Evolutionary conservation across 2,888 invertebrate genomes (phyloP).

Genomic region (Drosophila affinis): DNA sequence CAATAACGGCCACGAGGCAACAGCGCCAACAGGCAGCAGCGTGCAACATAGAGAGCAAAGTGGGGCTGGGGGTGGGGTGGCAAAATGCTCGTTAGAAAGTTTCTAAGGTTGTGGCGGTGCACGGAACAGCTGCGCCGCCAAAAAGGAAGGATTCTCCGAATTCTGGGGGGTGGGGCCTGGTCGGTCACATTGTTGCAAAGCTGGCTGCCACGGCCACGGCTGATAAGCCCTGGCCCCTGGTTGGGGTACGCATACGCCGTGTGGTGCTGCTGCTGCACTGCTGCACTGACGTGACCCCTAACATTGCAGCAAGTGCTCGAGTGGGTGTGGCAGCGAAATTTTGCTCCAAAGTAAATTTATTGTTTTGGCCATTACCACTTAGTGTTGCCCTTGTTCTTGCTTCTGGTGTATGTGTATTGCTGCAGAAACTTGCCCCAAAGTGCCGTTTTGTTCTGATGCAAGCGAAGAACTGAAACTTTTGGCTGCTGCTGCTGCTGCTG

Average conservation of each 20-base stretch:
- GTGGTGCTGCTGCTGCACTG: slow-evolving; percentile 1
- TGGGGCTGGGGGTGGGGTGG: slow-evolving; percentile 16
- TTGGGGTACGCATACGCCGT: slow-evolving; percentile 40
- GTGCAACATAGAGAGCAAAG: slow-evolving; percentile 38
- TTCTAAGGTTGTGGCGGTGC: slow-evolving; percentile 63
- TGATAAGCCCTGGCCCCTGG: slow-evolving; percentile 41
- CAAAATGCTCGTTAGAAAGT: slow-evolving; percentile 56
- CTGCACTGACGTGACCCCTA: slow-evolving; percentile 44
- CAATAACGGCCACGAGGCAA: slow-evolving; percentile 37
- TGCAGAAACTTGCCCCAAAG: slow-evolving; percentile 42
- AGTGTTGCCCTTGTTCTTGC: slow-evolving; percentile 8
- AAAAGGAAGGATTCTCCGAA: slow-evolving; percentile 68
- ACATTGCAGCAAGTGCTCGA: slow-evolving; percentile 33
- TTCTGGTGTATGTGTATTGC: slow-evolving; percentile 3
- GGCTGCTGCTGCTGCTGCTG: slow-evolving; percentile 8
- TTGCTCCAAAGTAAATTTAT: slow-evolving; percentile 58
- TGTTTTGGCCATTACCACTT: slow-evolving; percentile 60
- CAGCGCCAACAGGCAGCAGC: slow-evolving; percentile 33
- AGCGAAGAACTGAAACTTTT: slow-evolving; percentile 25
- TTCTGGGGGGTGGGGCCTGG: slow-evolving; percentile 20
- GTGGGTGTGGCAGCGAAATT: slow-evolving; percentile 43
- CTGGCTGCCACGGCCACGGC: slow-evolving; percentile 31
- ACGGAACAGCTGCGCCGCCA: slow-evolving; percentile 71
- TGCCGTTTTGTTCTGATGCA: slow-evolving; percentile 53
- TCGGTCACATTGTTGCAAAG: slow-evolving; percentile 53